These are phyloP conservation scores for Turdus rufiventris DNA, from an alignment of 2,113 vertebrate genomes.

Conservation along the genomic window DNA sequence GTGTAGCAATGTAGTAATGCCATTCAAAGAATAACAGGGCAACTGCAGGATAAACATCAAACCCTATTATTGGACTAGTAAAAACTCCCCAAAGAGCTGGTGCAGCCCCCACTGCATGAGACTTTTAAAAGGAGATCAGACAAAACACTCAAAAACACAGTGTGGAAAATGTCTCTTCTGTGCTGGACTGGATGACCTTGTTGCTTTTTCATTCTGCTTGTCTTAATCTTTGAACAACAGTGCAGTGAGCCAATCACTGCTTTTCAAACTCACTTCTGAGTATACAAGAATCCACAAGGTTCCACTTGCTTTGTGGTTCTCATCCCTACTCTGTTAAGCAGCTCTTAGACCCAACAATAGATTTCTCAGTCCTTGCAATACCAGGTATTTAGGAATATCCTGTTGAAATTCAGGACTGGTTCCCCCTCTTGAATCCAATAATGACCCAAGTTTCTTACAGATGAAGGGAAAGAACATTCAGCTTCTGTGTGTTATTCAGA, in stretches of 20 bases:
- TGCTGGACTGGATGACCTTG: slow-evolving; percentile 16
- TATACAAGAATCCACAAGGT: background rate
- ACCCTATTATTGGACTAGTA: background rate
- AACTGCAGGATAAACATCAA: background rate
- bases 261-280: slow-evolving; percentile 38
- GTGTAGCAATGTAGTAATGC: background rate
- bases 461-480: background rate
- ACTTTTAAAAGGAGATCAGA: background rate
- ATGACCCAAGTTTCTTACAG: background rate
- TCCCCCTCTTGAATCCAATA: background rate
- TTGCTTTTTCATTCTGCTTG: background rate
- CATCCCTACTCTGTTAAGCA: background rate
- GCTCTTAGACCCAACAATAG: background rate
- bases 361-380: background rate
- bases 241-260: slow-evolving; percentile 30
- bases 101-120: background rate
- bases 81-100: background rate
- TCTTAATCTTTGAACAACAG: slow-evolving; percentile 47
- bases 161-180: slow-evolving; percentile 3
- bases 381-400: background rate
- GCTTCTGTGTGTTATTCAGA: background rate
- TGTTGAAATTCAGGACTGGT: background rate
- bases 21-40: background rate
- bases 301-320: background rate
- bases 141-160: slow-evolving; percentile 4